Percentiles rank a stretch among this genome's conserved stretches.
These are phyloP conservation scores for Pangasius sanitwongsei DNA, from an alignment of 2,797 vertebrate species.

Conservation along the genomic window DNA sequence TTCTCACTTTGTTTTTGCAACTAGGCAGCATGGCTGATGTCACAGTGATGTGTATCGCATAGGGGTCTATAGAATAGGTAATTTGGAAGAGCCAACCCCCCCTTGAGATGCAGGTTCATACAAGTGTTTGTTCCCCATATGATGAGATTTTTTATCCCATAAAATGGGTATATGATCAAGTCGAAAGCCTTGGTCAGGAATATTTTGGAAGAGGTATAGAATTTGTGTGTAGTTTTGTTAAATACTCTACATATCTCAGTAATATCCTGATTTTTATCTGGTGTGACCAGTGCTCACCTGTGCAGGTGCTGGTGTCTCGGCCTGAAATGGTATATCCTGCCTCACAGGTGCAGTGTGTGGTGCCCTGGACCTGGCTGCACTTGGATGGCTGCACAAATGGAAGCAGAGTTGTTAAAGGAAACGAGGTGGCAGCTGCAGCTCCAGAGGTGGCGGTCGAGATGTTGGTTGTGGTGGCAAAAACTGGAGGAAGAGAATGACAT, in stretches of 20 bases:
- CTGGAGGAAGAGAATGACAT: constrained; percentile 54
- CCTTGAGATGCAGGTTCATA: not conserved
- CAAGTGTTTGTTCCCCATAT: not conserved
- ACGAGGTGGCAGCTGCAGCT: constrained; percentile 60
- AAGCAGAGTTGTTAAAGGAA: constrained; percentile 66
- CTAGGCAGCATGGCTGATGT: too few relatives aligned
- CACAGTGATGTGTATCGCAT: not conserved
- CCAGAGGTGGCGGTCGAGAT: constrained; percentile 64
- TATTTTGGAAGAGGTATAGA: not conserved
- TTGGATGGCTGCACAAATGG: constrained; percentile 70
- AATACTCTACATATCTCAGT: not conserved
- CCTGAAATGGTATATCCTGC: constrained; percentile 78
- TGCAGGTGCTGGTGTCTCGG: constrained; percentile 74
- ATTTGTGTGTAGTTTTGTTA: not conserved
- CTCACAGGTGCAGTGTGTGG: constrained; percentile 81
- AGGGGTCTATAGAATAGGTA: too few relatives aligned
- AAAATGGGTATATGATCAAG: not conserved
- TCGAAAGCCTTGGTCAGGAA: not conserved
- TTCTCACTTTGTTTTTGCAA: not conserved
- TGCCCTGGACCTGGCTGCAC: constrained; percentile 74
- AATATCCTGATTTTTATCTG: not conserved
- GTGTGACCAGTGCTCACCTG: constrained; percentile 61
- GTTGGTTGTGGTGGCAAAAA: constrained; percentile 74
- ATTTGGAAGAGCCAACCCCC: not conserved
- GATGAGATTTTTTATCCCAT: not conserved